Conservation (phyloP, 2,113 vertebrate species). For the Eira barbara region DNA sequence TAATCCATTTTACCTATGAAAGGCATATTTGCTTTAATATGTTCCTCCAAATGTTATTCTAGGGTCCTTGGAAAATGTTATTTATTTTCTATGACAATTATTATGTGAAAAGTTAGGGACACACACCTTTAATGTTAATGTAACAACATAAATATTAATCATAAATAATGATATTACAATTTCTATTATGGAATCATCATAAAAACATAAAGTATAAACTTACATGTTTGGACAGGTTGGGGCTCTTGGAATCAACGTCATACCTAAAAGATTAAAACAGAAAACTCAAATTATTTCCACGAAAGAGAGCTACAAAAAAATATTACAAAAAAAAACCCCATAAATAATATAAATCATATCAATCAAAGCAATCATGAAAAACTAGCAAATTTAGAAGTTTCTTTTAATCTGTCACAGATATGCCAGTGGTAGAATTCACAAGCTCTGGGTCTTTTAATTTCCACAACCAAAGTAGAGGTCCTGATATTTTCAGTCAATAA, state of each 20-base stretch:
- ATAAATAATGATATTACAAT: neutral
- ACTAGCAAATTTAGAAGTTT: neutral
- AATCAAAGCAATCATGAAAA: neutral
- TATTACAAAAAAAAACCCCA: neutral
- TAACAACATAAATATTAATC: neutral
- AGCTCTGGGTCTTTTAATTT: neutral
- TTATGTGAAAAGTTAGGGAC: neutral
- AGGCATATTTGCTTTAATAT: neutral
- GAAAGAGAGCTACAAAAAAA: neutral
- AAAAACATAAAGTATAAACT: slow-evolving; percentile 79
- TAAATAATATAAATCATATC: neutral
- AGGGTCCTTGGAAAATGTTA: neutral
- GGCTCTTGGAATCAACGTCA: slow-evolving; percentile 97
- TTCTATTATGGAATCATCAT: neutral
- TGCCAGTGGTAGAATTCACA: neutral
- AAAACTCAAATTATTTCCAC: slow-evolving; percentile 61
- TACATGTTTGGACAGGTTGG: slow-evolving; percentile 97
- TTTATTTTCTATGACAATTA: slow-evolving; percentile 6
- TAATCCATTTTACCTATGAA: neutral
- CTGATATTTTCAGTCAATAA: neutral
- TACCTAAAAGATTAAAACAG: slow-evolving; percentile 86
- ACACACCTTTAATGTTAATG: neutral
- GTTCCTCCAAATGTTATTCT: neutral
- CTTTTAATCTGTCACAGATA: neutral
- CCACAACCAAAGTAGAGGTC: neutral